Base-by-base conservation (phyloP, 2,113 vertebrate species). In the Triplophysa dalaica region DNA sequence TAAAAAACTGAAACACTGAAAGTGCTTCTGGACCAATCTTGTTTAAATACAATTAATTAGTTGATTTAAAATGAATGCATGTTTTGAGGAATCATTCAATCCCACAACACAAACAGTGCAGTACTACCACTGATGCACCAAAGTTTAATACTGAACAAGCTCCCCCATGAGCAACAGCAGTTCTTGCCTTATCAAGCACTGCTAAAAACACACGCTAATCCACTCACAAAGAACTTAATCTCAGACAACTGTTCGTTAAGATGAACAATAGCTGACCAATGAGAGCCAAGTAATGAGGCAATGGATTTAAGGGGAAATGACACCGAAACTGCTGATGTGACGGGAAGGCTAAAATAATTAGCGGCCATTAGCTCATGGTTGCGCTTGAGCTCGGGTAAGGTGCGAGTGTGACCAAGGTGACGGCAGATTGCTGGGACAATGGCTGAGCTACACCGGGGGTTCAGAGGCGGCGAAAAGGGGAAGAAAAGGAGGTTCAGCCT, bases 391-490 rank as follows among this genome's bases (percentile, higher is more conserved):
- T 26, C 21, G 38, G 54, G 54, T 70, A 74, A 65, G 66, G 38
- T 58, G 60, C 58, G 73, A 26, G 66, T 65, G 41, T 11, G 74
- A 54, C n/a, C 21, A 67, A 81, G 67, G 89, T 93, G 94, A 93
- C 88, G 91, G 94, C 96, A 97, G 96, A 96, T 96, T 97, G 95
- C 92, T 88, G 93, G 93, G 94, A 98, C 97, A 98, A 97, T 96
- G 93, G 91, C 91, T 91, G 83, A 89, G 93, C 90, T 92, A 63
- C 62, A 61, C 52, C 16, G 2, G 73, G 68, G 75, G 79, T 79
- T 75, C 24, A 77, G 62, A 65, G 68, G 75, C 26, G 52, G 54
- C 14, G 83, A 75, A 83, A 77, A 82, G 11, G 60, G 66, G 67
- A 48, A 24, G 86, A 88, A 92, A 89, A 92, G 52, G 54, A 91